Percentiles rank a stretch among this genome's conserved stretches.
Evolutionary conservation across 1,140 invertebrate genomes (phyloP).

Genomic region (Helicoverpa armigera): DNA sequence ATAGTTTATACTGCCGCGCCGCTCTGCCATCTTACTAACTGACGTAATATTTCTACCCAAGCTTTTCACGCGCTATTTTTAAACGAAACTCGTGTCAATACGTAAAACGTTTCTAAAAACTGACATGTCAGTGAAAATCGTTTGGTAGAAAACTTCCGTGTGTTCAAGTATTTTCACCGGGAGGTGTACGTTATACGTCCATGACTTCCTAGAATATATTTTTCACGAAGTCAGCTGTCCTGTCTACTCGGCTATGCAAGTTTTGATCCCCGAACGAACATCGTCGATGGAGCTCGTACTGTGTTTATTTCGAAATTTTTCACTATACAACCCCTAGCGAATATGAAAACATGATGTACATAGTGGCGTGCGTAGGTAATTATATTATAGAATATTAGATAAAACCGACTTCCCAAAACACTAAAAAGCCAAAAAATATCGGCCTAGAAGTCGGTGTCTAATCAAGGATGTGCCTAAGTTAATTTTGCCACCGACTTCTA

Average conservation of each 20-base stretch:
- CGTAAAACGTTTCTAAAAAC: background rate
- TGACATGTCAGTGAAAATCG: background rate
- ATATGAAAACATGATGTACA: background rate
- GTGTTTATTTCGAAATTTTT: conserved; percentile 32
- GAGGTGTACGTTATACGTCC: conserved; percentile 58
- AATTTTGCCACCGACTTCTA: too few species aligned
- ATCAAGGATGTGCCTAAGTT: too few species aligned
- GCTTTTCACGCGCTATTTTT: too few species aligned
- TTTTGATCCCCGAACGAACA: conserved; percentile 61
- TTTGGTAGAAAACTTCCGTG: conserved; percentile 13
- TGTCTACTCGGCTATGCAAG: conserved; percentile 52
- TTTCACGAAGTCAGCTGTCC: conserved; percentile 72
- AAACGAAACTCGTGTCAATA: too few species aligned
- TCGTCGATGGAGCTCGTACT: conserved; percentile 17
- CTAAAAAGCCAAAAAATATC: too few species aligned
- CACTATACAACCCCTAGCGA: background rate
- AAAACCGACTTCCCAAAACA: too few species aligned
- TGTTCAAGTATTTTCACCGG: conserved; percentile 49
- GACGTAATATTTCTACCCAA: too few species aligned
- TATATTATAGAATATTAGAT: background rate
- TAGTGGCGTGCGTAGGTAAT: background rate
- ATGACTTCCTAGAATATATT: conserved; percentile 71
- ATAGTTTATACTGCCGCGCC: too few species aligned
- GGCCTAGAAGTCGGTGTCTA: too few species aligned
- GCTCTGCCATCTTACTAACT: too few species aligned